A percentile compares a stretch with the other conserved stretches of the same genome.
phyloP scores from a whole-genome alignment of 2,888 invertebrate genomes.

The Adela reaumurella region DNA sequence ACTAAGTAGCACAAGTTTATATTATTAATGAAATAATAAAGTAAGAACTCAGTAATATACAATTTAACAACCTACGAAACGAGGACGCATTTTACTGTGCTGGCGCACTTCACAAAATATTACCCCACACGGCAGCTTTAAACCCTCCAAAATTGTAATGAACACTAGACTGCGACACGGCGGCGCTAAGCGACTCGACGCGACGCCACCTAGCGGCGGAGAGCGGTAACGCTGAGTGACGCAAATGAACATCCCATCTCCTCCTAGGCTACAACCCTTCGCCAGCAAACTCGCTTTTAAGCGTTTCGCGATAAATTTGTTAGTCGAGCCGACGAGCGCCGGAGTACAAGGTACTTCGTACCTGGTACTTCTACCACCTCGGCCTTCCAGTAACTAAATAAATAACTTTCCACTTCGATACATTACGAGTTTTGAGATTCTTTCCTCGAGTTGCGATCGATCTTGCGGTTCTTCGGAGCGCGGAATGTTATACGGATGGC shows the following conservation, averaged over 20 bases:
- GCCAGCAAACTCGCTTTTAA: neutral
- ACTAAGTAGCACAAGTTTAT: too few species aligned
- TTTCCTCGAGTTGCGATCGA: neutral
- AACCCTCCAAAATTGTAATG: too few species aligned
- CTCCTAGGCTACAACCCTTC: neutral
- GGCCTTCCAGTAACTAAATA: neutral
- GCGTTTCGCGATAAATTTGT: neutral
- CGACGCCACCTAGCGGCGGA: neutral
- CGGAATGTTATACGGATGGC: neutral
- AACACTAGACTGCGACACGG: too few species aligned
- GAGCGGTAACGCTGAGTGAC: neutral
- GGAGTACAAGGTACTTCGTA: neutral
- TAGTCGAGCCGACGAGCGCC: neutral
- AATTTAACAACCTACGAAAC: too few species aligned
- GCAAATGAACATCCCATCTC: neutral
- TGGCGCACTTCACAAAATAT: too few species aligned
- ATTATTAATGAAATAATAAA: too few species aligned
- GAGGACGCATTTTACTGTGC: too few species aligned
- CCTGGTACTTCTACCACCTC: too few species aligned
- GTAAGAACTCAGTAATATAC: too few species aligned
- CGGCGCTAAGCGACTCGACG: too few species aligned
- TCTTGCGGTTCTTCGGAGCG: neutral
- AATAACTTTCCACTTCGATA: neutral
- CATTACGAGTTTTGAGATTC: neutral
- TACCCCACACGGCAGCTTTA: too few species aligned